phyloP scores from a whole-genome alignment of 2,113 vertebrate species.

The Oophaga pumilio region DNA sequence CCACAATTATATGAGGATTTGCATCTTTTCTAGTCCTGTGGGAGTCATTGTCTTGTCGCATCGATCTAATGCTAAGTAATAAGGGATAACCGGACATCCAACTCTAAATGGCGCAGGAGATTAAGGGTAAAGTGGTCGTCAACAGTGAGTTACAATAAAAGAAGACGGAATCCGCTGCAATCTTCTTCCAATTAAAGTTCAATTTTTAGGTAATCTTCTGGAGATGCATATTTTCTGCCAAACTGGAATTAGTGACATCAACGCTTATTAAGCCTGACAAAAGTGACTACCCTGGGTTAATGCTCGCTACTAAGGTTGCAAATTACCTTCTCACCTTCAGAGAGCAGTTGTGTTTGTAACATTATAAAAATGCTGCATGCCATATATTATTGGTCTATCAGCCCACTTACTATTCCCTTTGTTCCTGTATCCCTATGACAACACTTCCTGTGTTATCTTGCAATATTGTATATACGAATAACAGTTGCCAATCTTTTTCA shows the following conservation, averaged over 20 bases:
- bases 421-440: not conserved
- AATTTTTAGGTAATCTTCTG: not conserved
- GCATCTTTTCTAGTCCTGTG: not conserved
- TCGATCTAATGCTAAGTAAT: not conserved
- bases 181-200: not conserved
- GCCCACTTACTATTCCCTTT: not conserved
- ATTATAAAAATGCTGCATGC: not conserved
- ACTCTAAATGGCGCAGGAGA: not conserved
- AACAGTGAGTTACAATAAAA: not conserved
- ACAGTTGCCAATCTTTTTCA: not conserved
- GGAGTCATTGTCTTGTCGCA: not conserved
- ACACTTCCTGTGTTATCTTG: not conserved
- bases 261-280: not conserved
- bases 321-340: not conserved
- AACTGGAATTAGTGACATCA: not conserved
- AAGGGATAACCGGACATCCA: not conserved
- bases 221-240: not conserved
- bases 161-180: not conserved
- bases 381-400: not conserved
- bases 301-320: not conserved
- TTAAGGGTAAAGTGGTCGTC: not conserved
- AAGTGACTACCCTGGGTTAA: not conserved
- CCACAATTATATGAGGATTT: not conserved
- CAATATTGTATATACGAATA: not conserved
- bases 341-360: not conserved